Base-by-base conservation (phyloP, 2,113 vertebrate genomes). In the Prochilodus magdalenae region DNA sequence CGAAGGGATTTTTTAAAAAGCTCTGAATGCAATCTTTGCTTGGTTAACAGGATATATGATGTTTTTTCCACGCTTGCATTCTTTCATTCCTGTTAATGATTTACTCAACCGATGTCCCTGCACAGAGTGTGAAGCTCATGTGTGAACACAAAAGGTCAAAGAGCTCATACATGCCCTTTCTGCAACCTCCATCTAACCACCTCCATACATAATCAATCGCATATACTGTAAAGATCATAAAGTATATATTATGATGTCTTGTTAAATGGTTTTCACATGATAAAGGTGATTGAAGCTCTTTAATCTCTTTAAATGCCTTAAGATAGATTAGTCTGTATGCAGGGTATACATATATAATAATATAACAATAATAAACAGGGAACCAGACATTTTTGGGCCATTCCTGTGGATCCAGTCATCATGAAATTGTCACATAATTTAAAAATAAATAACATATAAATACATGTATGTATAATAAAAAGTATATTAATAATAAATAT, bases 21-120 rank as follows among this genome's bases (percentile, higher is more conserved):
- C 87, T 89, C 90, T 80, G 90, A 91, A 93, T 91, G 88, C 87
- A 92, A 93, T 93, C 91, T 92, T 91, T 77, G 73, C 73, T 82
- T 90, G 84, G 88, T 92, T 90, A 89, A 93, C 81, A 87, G 90
- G 88, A 92, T 87, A 81, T 77, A 63, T 75, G 36, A 51, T 69
- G 47, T 73, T 86, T 74, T 55, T 76, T 80, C 69, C 30, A 47
- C 30, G 74, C 44, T 82, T 73, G 66, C 63, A 40, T 66, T 33
- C 49, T 71, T 74, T 14, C 33, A 86, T 71, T 66, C 80, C 24
- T 69, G 84, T 85, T 70, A 84, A 75, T 88, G 77, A 77, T 88
- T 83, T 66, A 84, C 29, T 60, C 84, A n/a, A 78, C 82, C 55
- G 27, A 36, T 80, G 77, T 83, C 73, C 74, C 76, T 30, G 75